Conservation (phyloP, 2,888 invertebrate species). For the Lithophane socia region DNA sequence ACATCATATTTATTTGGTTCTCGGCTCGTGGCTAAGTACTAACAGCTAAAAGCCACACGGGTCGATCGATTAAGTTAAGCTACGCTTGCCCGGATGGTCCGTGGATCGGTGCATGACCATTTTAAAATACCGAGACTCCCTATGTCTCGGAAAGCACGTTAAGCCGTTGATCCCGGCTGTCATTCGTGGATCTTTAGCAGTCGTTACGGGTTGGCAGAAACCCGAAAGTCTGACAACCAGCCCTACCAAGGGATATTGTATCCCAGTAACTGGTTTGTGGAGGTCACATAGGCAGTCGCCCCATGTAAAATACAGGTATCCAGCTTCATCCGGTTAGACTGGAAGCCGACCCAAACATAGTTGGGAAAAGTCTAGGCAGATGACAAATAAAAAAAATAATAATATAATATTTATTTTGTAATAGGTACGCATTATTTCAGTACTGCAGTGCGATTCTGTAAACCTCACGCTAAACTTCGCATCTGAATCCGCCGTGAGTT, state of each 20-base stretch:
- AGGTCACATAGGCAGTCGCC: too few species aligned
- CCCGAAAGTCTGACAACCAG: too few species aligned
- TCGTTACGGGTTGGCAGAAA: too few species aligned
- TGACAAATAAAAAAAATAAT: too few species aligned
- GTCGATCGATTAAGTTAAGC: background rate
- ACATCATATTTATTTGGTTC: background rate
- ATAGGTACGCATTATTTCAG: background rate
- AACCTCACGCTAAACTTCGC: too few species aligned
- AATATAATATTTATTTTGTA: background rate
- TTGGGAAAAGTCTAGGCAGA: background rate
- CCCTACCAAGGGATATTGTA: background rate
- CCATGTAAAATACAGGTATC: background rate
- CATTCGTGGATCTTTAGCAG: too few species aligned
- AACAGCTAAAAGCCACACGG: background rate
- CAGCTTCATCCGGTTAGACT: background rate
- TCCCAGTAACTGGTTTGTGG: background rate
- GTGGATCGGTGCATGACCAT: too few species aligned
- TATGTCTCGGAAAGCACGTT: too few species aligned
- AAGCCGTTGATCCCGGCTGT: too few species aligned
- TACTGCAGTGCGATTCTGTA: too few species aligned
- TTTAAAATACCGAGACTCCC: too few species aligned
- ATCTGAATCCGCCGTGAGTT: too few species aligned
- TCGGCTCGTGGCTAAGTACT: background rate
- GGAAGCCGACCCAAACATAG: background rate
- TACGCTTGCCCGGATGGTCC: background rate